These are phyloP conservation scores for Saguinus imperator DNA, from an alignment of 2,113 vertebrate species.

Conservation along the genomic window DNA sequence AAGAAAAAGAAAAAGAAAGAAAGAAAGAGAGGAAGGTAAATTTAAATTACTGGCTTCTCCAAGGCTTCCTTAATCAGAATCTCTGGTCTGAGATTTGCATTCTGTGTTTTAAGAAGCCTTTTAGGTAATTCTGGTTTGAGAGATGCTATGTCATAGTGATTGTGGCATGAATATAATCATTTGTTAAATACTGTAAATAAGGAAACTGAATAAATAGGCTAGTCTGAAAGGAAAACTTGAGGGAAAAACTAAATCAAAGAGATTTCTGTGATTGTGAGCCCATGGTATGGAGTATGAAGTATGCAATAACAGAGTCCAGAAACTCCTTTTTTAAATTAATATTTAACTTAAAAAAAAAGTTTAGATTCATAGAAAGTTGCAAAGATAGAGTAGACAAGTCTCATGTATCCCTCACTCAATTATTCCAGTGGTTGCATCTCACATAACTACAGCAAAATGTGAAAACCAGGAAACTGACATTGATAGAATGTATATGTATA, in stretches of 20 bases:
- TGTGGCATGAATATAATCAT: background rate
- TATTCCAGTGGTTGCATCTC: background rate
- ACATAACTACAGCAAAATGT: background rate
- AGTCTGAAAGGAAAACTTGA: background rate
- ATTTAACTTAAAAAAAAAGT: background rate
- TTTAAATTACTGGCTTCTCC: too few species aligned
- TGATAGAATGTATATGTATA: background rate
- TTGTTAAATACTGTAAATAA: background rate
- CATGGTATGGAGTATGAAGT: background rate
- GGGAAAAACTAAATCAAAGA: background rate
- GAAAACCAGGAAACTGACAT: background rate
- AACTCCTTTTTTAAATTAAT: background rate
- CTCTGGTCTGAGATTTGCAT: background rate
- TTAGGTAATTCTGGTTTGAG: background rate
- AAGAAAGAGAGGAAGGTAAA: too few species aligned
- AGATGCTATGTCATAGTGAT: background rate
- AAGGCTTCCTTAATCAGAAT: background rate
- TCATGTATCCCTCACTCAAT: background rate
- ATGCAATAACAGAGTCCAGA: background rate
- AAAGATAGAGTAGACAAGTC: background rate
- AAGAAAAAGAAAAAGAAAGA: too few species aligned
- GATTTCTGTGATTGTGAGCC: background rate
- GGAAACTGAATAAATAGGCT: background rate
- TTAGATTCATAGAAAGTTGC: background rate
- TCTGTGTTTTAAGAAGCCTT: background rate